Evolutionary conservation across 2,888 invertebrate genomes (phyloP), one percentile per base, ranked within the genome.

Genomic region (Synergus gifuensis): DNA sequence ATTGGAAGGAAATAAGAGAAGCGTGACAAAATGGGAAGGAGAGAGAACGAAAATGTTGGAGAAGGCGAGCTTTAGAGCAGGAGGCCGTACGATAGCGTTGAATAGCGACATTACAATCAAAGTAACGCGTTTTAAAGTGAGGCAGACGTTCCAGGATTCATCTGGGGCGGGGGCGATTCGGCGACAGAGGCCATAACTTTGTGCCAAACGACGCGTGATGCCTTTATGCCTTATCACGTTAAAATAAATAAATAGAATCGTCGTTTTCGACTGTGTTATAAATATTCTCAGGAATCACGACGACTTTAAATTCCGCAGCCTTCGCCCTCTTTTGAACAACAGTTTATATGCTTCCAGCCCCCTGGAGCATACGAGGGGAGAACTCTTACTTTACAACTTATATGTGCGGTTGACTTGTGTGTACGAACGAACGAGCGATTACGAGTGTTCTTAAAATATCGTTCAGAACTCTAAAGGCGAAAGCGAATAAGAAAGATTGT

Each of bases 41-140:
- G 80, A 79, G 76, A 79, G 58, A 77, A 11, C 4, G 60, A 60
- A 22, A 9, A n/a, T 60, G 22, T 22, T 63, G 67, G 66, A 18
- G 40, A 60, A 77, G 36, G 63, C 60, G 76, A 78, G 79, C 22
- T 78, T 81, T 82, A 62, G 82, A 82, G 77, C 81, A 82, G 82
- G 79, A 79, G 80, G 85, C 81, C 83, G 84, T 76, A 83, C 79
- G 87, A 89, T 87, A 88, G 85, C 84, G 84, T 63, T 84, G 85
- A 87, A 86, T 87, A 85, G 86, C 86, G 85, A 81, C 86, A 87
- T 89, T 88, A 87, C 87, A 88, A 90, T 89, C 89, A 88, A 86
- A 89, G 86, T 89, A 89, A 90, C 87, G 89, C 85, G 86, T 88
- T 89, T 88, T 87, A 88, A 90, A 88, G 89, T 85, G 89, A 87